Evolutionary conservation across 2,113 vertebrate species (phyloP), one percentile per base, ranked within the genome.

Genomic region (Nematolebias whitei): DNA sequence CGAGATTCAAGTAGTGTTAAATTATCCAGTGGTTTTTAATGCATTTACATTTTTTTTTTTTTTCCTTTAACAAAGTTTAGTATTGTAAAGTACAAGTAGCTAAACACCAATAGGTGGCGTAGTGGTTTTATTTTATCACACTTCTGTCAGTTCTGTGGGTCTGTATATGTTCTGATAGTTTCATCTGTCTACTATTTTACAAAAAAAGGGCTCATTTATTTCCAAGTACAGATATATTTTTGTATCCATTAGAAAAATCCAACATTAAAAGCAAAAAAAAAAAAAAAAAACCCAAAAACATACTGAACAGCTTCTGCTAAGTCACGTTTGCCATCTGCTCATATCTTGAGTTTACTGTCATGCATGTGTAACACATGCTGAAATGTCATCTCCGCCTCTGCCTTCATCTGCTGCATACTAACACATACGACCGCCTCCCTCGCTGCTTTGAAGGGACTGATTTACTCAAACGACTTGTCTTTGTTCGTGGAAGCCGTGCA

Each of bases 51-150:
- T 63, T 58, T 15, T 23, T 22, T 62, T 24, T 13, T 44, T 51
- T 22, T 11, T 57, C n/a, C n/a, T n/a, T n/a, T n/a, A n/a, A n/a
- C n/a, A 43, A 64, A 22, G 5, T 71, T 65, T 20, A 20, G 19
- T 38, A 10, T 59, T 19, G 6, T 23, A 47, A 50, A 39, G 51
- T 45, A 1, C 29, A 47, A 47, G 35, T 39, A 35, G 19, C n/a
- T 9, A n/a, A 23, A 76, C 53, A 55, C 68, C 70, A 77, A 59
- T 61, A 84, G 80, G 66, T 85, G 86, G 84, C 23, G 26, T 70
- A 79, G 47, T 72, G 64, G 55, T 12, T 14, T 61, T 32, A 56
- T 58, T 65, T 76, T 66, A 16, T 1, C 40, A 9, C 40, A 39
- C 50, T 19, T 71, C 29, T 39, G 4, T 57, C 15, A 24, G 29